A percentile compares a stretch with the other conserved stretches of the same genome.
Conservation (phyloP, 2,888 invertebrate genomes). For the Hyppa rectilinea region DNA sequence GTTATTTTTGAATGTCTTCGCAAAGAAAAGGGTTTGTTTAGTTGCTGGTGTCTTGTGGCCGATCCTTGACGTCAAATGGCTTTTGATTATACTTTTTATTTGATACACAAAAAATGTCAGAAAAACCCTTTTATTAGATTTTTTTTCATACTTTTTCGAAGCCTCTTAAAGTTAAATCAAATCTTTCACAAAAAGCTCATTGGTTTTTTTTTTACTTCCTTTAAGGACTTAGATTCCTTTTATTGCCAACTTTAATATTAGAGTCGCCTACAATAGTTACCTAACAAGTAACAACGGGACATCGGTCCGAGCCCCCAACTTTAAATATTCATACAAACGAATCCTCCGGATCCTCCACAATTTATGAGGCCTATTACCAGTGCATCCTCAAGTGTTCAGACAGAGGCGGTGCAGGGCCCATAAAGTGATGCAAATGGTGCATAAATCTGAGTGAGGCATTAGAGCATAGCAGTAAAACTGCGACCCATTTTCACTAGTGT, state of each 20-base stretch:
- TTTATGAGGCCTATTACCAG: conserved; percentile 49
- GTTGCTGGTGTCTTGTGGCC: conserved; percentile 11
- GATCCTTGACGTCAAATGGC: conserved; percentile 2
- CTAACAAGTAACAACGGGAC: too few species aligned
- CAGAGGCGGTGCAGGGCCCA: conserved; percentile 43
- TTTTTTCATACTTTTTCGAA: conserved; percentile 9
- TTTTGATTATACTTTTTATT: conserved; percentile 14
- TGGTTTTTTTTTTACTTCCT: neutral
- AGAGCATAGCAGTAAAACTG: conserved; percentile 52
- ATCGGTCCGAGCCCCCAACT: neutral
- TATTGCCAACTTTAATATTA: neutral
- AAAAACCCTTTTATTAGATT: conserved; percentile 3
- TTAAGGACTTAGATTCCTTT: neutral
- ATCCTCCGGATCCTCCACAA: conserved; percentile 13
- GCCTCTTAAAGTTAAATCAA: neutral
- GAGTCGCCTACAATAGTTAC: neutral
- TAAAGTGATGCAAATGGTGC: conserved; percentile 65
- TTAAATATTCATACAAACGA: conserved; percentile 32
- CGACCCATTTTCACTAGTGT: conserved; percentile 41
- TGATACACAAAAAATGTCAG: conserved; percentile 1
- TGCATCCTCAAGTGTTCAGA: conserved; percentile 52
- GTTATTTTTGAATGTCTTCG: neutral
- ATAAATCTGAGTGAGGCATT: conserved; percentile 61
- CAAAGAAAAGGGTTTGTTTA: conserved; percentile 15
- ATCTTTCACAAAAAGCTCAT: neutral